A percentile compares a stretch with the other conserved stretches of the same genome.
Evolutionary conservation across 2,113 vertebrate genomes (phyloP).

Genomic region (Synchiropus splendidus): DNA sequence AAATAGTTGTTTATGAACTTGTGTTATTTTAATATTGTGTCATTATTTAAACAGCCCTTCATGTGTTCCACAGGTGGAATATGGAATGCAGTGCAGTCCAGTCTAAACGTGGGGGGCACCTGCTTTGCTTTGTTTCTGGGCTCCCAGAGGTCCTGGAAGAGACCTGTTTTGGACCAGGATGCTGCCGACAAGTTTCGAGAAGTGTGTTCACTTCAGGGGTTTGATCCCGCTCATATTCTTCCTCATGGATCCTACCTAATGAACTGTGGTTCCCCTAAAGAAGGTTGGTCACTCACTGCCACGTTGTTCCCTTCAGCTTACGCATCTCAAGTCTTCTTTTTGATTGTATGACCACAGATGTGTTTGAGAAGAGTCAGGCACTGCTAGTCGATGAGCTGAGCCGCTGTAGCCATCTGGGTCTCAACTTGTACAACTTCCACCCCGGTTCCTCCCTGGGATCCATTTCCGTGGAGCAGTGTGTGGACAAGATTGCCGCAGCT

Average conservation of each 20-base stretch:
- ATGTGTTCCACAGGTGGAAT: conserved; percentile 65
- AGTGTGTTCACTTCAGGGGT: conserved; percentile 41
- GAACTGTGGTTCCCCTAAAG: conserved; percentile 72
- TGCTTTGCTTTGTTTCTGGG: conserved; percentile 69
- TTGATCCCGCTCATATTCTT: conserved; percentile 58
- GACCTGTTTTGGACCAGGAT: conserved; percentile 47
- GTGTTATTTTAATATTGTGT: too few species aligned
- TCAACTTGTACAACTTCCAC: conserved; percentile 68
- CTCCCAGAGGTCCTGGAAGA: conserved; percentile 68
- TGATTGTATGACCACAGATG: conserved; percentile 37
- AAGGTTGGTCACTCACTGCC: conserved; percentile 42
- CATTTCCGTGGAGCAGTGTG: conserved; percentile 61
- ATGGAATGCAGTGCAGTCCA: conserved; percentile 67
- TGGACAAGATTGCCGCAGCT: conserved; percentile 60
- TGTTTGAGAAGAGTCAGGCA: conserved; percentile 67
- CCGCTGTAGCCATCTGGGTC: conserved; percentile 65
- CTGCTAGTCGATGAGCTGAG: conserved; percentile 69
- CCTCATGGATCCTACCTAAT: conserved; percentile 74
- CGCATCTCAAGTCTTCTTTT: neutral
- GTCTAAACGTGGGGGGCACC: conserved; percentile 52
- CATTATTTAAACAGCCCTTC: too few species aligned
- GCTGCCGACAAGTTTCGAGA: conserved; percentile 61
- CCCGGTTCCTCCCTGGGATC: conserved; percentile 63
- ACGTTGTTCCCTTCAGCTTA: neutral
- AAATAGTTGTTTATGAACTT: too few species aligned